These are phyloP conservation scores for Drosophila melanosoma DNA, from an alignment of 2,888 invertebrate species.

Conservation along the genomic window DNA sequence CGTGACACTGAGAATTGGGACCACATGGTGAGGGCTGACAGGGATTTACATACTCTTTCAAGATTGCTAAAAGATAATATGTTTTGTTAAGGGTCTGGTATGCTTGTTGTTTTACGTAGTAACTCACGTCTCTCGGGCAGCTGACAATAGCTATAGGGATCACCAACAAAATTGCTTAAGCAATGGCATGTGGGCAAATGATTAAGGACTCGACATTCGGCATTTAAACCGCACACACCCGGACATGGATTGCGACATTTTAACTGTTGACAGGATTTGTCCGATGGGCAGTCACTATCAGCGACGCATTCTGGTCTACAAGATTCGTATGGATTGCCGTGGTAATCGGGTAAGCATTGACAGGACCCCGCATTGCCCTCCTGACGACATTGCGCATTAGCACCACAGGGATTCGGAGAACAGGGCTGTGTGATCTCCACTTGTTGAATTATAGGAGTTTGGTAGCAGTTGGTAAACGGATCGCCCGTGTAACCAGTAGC, in stretches of 20 bases:
- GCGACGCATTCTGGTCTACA: conserved; percentile 93
- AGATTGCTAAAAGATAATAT: conserved; percentile 63
- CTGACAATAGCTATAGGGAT: conserved; percentile 90
- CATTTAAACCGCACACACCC: conserved; percentile 91
- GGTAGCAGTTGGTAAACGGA: conserved; percentile 87
- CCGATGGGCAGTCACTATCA: conserved; percentile 91
- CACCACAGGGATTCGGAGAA: conserved; percentile 88
- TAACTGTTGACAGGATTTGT: conserved; percentile 89
- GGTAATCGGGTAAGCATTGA: conserved; percentile 88
- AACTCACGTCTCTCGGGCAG: conserved; percentile 86
- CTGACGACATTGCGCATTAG: conserved; percentile 89
- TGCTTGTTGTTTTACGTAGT: conserved; percentile 75
- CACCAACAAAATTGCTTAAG: conserved; percentile 89
- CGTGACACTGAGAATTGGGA: conserved; percentile 88
- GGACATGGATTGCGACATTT: conserved; percentile 93
- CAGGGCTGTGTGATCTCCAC: conserved; percentile 86
- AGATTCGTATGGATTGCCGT: conserved; percentile 89
- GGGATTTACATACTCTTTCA: conserved; percentile 85
- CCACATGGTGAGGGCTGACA: conserved; percentile 89
- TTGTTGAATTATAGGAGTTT: conserved; percentile 69
- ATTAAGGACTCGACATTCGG: conserved; percentile 89
- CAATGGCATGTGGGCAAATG: conserved; percentile 90
- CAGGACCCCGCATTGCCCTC: conserved; percentile 89
- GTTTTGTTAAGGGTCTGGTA: not conserved
- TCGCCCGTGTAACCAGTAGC: conserved; percentile 88